A percentile compares a stretch with the other conserved stretches of the same genome.
Evolutionary conservation across 1,140 invertebrate genomes (phyloP).

Genomic region (Mylabris phalerata): DNA sequence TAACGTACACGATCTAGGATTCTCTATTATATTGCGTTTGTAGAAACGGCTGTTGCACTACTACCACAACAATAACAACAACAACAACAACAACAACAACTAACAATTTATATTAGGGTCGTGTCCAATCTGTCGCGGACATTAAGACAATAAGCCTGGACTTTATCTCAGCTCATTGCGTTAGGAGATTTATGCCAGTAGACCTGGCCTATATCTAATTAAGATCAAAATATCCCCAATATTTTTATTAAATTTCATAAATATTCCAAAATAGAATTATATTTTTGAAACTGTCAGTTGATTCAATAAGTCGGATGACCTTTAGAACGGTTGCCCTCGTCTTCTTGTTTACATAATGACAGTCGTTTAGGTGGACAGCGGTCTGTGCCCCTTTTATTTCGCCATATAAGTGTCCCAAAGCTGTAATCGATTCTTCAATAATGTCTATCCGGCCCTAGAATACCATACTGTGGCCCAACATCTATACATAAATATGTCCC

Average conservation of each 20-base stretch:
- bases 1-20: constrained; percentile 10
- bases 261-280: too few species aligned
- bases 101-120: constrained; percentile 24
- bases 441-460: constrained; percentile 22
- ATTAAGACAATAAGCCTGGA: constrained; percentile 28
- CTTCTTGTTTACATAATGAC: constrained; percentile 40
- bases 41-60: constrained; percentile 1
- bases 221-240: too few species aligned
- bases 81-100: constrained; percentile 3
- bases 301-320: constrained; percentile 35
- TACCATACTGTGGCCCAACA: constrained; percentile 12
- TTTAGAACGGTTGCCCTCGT: constrained; percentile 14
- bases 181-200: constrained; percentile 15
- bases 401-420: constrained; percentile 24
- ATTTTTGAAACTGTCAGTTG: constrained; percentile 6
- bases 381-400: constrained; percentile 31
- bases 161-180: constrained; percentile 20
- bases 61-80: constrained; percentile 7
- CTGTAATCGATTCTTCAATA: constrained; percentile 30
- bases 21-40: constrained; percentile 9
- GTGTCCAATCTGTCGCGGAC: constrained; percentile 26
- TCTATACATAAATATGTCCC: constrained; percentile 23
- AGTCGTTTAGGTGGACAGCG: constrained; percentile 32
- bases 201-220: too few species aligned
- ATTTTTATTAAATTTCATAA: too few species aligned